phyloP scores from a whole-genome alignment of 2,888 invertebrate species.

The Cerceris ruficornis region DNA sequence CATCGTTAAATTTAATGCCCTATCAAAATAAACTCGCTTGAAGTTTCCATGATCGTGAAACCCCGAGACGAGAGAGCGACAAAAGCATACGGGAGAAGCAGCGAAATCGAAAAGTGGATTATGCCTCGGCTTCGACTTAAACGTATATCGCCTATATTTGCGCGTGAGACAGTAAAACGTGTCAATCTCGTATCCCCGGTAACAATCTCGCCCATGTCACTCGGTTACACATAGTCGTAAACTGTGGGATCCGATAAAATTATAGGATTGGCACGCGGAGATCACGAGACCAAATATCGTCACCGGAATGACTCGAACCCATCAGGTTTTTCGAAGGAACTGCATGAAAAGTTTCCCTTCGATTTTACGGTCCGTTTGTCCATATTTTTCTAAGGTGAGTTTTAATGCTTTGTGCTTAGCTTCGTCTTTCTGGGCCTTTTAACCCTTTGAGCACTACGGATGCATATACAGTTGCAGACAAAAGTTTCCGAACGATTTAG shows the following conservation, averaged over 20 bases:
- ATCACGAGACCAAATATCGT: constrained; percentile 48
- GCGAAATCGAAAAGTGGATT: constrained; percentile 29
- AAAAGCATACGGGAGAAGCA: not conserved
- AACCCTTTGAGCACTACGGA: no score
- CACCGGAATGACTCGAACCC: constrained; percentile 8
- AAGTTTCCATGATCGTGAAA: constrained; percentile 3
- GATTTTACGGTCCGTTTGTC: no score
- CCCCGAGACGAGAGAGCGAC: not conserved
- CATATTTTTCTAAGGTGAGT: no score
- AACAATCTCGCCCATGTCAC: constrained; percentile 59
- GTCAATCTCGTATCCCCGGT: constrained; percentile 66
- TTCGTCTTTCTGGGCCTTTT: no score
- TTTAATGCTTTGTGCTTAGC: no score
- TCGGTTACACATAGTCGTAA: constrained; percentile 57
- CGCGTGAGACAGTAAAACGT: constrained; percentile 59
- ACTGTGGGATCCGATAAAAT: constrained; percentile 61
- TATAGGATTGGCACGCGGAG: constrained; percentile 41
- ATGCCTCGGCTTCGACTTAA: constrained; percentile 31
- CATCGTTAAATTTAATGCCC: not conserved
- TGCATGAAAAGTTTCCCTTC: no score
- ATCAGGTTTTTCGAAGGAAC: no score
- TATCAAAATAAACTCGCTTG: constrained; percentile 8
- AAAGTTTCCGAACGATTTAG: no score
- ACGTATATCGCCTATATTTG: constrained; percentile 44
- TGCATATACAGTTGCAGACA: no score